A percentile compares a stretch with the other conserved stretches of the same genome.
Evolutionary conservation across 37 sponge, comb jelly and placozoan species (phyloP).

Genomic region (Corticium candelabrum): DNA sequence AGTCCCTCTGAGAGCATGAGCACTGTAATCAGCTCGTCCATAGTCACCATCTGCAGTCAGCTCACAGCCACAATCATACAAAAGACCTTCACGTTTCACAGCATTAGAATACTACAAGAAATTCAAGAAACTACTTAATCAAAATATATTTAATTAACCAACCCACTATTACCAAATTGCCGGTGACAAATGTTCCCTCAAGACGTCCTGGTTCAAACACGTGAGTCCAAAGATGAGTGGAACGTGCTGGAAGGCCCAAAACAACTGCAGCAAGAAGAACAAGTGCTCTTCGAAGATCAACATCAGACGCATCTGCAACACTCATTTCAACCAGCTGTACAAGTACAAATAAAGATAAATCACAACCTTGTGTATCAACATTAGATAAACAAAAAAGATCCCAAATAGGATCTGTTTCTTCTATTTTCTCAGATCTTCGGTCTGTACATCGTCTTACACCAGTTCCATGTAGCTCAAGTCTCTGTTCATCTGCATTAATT

Average conservation of each 20-base stretch:
- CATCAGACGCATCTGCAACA: conserved; percentile 53
- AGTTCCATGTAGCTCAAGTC: conserved; percentile 11
- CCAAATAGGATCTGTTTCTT: conserved; percentile 39
- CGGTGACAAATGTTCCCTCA: conserved; percentile 50
- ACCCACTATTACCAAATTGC: conserved; percentile 64
- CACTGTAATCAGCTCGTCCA: conserved; percentile 63
- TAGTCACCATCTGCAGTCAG: conserved; percentile 66
- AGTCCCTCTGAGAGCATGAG: conserved; percentile 45
- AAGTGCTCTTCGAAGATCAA: conserved; percentile 50
- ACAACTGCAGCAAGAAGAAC: conserved; percentile 64
- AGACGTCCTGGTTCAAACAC: conserved; percentile 50
- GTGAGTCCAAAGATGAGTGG: conserved; percentile 67
- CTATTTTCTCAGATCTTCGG: not conserved
- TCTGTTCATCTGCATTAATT: conserved; percentile 14
- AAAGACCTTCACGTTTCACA: conserved; percentile 35
- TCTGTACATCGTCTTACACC: conserved; percentile 6
- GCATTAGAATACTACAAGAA: conserved; percentile 38
- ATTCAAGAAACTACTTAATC: not conserved
- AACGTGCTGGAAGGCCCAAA: conserved; percentile 39
- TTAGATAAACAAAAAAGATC: conserved; percentile 37
- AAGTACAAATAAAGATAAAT: not conserved
- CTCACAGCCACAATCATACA: conserved; percentile 67
- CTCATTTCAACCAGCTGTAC: not conserved
- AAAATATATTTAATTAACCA: no score
- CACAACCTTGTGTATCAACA: conserved; percentile 7